Conservation (phyloP, 2,797 vertebrate genomes). For the Typhlichthys subterraneus region DNA sequence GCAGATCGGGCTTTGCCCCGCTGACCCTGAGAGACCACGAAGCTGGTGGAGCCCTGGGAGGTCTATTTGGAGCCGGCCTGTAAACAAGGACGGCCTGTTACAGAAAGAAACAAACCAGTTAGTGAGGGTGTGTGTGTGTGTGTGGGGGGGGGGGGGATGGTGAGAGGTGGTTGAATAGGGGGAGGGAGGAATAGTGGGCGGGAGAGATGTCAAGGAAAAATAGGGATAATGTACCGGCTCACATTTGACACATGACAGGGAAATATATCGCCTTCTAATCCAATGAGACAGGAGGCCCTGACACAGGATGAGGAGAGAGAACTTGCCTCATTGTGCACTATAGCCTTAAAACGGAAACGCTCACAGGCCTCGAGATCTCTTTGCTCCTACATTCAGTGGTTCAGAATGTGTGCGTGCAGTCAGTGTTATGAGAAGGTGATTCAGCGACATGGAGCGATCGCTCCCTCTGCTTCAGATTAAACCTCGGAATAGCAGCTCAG, state of each 20-base stretch:
- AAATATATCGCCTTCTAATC: neutral
- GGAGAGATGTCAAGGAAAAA: constrained; percentile 5
- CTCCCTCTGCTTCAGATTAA: constrained; percentile 55
- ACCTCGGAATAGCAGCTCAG: constrained; percentile 69
- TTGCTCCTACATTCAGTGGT: constrained; percentile 11
- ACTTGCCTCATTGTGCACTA: neutral
- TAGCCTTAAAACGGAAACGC: neutral
- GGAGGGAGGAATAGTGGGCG: neutral
- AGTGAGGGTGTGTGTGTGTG: too few species aligned
- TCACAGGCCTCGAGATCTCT: neutral
- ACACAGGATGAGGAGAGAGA: too few species aligned
- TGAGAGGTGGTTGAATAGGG: neutral
- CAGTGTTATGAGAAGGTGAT: constrained; percentile 56
- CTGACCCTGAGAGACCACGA: too few species aligned
- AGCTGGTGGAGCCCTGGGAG: too few species aligned
- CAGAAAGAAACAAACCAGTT: too few species aligned
- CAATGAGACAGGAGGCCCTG: neutral
- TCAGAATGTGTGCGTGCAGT: constrained; percentile 37
- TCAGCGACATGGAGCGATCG: constrained; percentile 16
- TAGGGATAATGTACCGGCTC: constrained; percentile 8
- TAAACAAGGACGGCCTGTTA: too few species aligned
- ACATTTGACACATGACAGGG: neutral
- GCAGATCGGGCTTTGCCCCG: too few species aligned
- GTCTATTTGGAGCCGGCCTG: too few species aligned
- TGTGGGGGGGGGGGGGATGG: neutral